Percentiles rank a stretch among this genome's conserved stretches.
Evolutionary conservation across 2,113 vertebrate genomes (phyloP).

Genomic region (Actenoides lindsayi): DNA sequence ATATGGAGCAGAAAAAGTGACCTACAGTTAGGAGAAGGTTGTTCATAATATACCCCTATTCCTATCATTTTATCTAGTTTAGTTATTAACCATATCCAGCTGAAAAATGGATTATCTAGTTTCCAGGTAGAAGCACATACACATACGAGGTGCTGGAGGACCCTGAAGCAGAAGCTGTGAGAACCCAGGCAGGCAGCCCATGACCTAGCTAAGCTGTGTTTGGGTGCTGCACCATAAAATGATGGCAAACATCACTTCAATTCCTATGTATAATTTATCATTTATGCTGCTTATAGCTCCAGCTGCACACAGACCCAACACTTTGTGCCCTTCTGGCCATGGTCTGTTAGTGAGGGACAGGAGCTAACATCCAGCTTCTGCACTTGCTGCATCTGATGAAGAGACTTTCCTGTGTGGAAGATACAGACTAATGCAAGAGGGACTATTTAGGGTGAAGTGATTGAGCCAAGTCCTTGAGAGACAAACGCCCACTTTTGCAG

Average conservation of each 20-base stretch:
- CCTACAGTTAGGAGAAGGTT: not conserved
- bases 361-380: not conserved
- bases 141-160: not conserved
- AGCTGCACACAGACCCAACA: not conserved
- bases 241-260: not conserved
- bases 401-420: not conserved
- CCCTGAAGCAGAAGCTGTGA: not conserved
- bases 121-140: not conserved
- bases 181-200: not conserved
- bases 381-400: not conserved
- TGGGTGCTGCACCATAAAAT: rapidly evolving
- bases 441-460: not conserved
- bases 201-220: not conserved
- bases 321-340: not conserved
- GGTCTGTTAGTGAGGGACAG: not conserved
- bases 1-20: not conserved
- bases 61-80: not conserved
- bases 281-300: not conserved
- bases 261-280: not conserved
- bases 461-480: not conserved
- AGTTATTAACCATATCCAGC: not conserved
- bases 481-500: not conserved
- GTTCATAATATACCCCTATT: not conserved
- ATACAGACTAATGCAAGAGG: not conserved
- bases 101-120: not conserved